Evolutionary conservation across 1,140 invertebrate species (phyloP), one percentile per base, ranked within the genome.

Genomic region (Zaprionus africanus): DNA sequence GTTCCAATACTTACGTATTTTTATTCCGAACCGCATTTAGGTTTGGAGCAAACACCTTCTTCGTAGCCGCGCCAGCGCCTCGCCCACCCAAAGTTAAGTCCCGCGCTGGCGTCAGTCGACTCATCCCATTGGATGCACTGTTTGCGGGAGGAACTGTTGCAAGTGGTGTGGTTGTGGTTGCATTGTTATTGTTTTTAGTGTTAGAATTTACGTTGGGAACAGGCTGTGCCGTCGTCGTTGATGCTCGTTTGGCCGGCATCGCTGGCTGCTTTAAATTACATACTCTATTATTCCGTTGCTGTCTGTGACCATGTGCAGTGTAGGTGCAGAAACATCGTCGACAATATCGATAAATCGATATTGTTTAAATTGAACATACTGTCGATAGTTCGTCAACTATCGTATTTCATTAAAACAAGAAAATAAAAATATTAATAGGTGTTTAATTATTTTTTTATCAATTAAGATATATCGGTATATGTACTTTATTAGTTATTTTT

Each of bases 21-120:
- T 92, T 92, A 54, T 92, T 92, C 3, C 92, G 84, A 53, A 90
- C 88, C 0, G 87, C 92, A 78, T 92, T 92, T 19, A 92, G 64
- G 36, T 92, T 92, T 34, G 92, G 92, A 5, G 82, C 80, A 56
- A 92, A 92, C 0, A 91, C 85, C 22, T 92, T 92, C 49, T 92
- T 92, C 26, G 22, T 58, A 11, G 13, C 53, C 1, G 66, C 41
- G 1, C 54, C 57, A 1, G 78, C 74, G n/a, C 91, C 91, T 19
- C 86, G 78, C 19, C 92, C 92, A 19, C 94, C 94, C 1, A 95
- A 81, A 0, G 93, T 93, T 9, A 94, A 85, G 71, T 95, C 94
- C 58, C 94, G 86, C 0, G 94, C 93, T 19, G 93, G 90, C 59
- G 94, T 94, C n/a, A 92, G 26, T 5, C 86, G 73, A 1, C 71